These are phyloP conservation scores for Melieria omissa DNA, from an alignment of 2,888 invertebrate species.

Conservation along the genomic window DNA sequence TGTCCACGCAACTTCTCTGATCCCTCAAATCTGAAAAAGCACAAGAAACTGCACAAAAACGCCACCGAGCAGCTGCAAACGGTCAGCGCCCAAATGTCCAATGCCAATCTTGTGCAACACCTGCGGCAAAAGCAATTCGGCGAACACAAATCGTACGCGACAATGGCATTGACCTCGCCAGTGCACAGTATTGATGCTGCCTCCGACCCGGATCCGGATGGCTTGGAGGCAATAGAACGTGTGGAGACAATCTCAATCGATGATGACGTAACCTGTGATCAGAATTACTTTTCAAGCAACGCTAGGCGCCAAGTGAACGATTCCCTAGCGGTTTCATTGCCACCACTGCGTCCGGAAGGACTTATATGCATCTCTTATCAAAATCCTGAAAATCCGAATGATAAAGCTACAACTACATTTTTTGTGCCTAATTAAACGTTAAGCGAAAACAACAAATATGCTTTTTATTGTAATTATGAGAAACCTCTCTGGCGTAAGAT, in stretches of 20 bases:
- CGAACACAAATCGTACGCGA: not conserved
- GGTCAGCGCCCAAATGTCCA: constrained; percentile 11
- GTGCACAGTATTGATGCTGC: constrained; percentile 38
- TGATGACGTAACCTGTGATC: not conserved
- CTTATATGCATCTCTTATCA: constrained; percentile 28
- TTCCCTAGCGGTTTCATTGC: too few relatives aligned
- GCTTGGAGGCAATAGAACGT: constrained; percentile 41
- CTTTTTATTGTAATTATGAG: too few relatives aligned
- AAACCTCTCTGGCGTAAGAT: too few relatives aligned
- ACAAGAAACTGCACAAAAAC: constrained; percentile 46
- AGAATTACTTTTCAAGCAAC: not conserved
- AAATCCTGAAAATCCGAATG: constrained; percentile 29
- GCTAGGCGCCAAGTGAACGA: not conserved
- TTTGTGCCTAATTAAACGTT: not conserved
- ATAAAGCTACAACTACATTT: constrained; percentile 28
- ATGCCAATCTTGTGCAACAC: not conserved
- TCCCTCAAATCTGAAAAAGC: constrained; percentile 51
- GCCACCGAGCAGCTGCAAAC: constrained; percentile 41
- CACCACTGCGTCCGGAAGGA: not conserved
- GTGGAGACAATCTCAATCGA: not conserved
- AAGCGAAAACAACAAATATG: too few relatives aligned
- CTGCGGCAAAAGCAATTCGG: constrained; percentile 10
- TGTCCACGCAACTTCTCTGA: constrained; percentile 76
- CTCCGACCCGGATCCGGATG: constrained; percentile 47
- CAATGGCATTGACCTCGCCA: constrained; percentile 10